phyloP scores from a whole-genome alignment of 1,140 invertebrate species.

The Diachasma alloeum region DNA sequence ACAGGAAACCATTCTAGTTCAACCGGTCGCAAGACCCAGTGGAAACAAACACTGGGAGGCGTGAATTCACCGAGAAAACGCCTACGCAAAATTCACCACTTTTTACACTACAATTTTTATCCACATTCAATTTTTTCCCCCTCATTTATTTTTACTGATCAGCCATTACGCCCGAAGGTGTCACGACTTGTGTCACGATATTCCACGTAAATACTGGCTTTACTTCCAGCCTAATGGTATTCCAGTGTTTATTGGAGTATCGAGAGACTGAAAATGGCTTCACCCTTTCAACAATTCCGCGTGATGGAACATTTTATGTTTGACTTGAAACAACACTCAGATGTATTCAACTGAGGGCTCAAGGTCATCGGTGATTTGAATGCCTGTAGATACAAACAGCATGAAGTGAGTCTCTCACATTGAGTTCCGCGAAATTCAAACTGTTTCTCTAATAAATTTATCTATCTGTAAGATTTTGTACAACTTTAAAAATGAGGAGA shows the following conservation, averaged over 20 bases:
- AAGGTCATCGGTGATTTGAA: constrained; percentile 26
- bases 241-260: neutral
- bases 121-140: neutral
- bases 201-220: neutral
- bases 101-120: constrained; percentile 5
- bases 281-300: neutral
- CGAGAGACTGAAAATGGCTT: neutral
- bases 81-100: constrained; percentile 9
- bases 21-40: constrained; percentile 19
- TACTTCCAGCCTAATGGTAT: constrained; percentile 12
- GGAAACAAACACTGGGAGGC: constrained; percentile 14
- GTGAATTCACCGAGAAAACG: constrained; percentile 15
- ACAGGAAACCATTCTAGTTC: constrained; percentile 49
- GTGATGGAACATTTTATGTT: neutral
- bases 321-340: neutral
- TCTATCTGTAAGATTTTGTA: no score
- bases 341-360: constrained; percentile 14
- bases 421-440: neutral
- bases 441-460: neutral
- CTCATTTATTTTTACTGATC: neutral
- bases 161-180: constrained; percentile 4
- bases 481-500: no score
- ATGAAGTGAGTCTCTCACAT: neutral
- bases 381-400: neutral
- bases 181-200: constrained; percentile 1